Evolutionary conservation across 2,797 vertebrate genomes (phyloP).

Genomic region (Sciaenops ocellatus): DNA sequence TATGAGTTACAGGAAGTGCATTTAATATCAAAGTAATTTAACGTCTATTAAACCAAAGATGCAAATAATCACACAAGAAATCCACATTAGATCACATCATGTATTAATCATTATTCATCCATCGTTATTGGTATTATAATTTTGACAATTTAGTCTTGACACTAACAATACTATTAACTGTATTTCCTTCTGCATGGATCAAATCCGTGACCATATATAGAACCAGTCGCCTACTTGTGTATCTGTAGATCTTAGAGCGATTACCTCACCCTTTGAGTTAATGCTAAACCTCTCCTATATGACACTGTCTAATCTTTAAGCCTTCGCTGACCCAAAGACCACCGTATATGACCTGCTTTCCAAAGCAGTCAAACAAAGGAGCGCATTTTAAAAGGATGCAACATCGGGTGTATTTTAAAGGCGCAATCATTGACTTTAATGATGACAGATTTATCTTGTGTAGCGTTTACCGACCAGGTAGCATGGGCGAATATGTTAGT

Average conservation of each 20-base stretch:
- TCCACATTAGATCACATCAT: not conserved
- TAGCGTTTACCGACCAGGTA: not conserved
- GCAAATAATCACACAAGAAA: not conserved
- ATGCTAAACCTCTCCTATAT: constrained; percentile 74
- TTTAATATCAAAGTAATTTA: not conserved
- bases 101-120: not conserved
- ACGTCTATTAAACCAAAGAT: not conserved
- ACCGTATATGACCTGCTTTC: constrained; percentile 35
- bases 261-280: constrained; percentile 70
- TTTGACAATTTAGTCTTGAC: not conserved
- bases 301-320: constrained; percentile 76
- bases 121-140: not conserved
- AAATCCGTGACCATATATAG: constrained; percentile 23
- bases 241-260: constrained; percentile 54
- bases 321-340: constrained; percentile 58
- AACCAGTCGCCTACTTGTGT: not conserved
- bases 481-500: not conserved
- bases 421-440: not conserved
- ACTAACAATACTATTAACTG: not conserved
- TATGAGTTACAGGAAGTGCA: not conserved
- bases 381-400: not conserved
- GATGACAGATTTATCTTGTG: not conserved
- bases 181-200: not conserved
- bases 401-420: not conserved
- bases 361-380: constrained; percentile 51